Percentiles rank a stretch among this genome's conserved stretches.
These are phyloP conservation scores for Arion vulgaris DNA, from an alignment of 1,140 invertebrate species.

Conservation along the genomic window DNA sequence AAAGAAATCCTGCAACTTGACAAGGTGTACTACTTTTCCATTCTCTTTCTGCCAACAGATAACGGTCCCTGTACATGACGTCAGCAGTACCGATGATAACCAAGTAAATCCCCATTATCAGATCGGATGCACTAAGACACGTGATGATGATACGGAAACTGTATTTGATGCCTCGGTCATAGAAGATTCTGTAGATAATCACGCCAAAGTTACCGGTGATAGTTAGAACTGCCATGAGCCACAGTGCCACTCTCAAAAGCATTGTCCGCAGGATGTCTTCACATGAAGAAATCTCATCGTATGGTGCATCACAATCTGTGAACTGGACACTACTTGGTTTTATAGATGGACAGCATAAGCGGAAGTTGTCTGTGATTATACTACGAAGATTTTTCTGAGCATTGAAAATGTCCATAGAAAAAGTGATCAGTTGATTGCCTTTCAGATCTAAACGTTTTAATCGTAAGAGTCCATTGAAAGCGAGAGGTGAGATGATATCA, in stretches of 20 bases:
- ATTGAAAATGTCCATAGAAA: conserved; percentile 40
- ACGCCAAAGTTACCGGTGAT: conserved; percentile 49
- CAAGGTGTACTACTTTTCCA: conserved; percentile 35
- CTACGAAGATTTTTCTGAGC: conserved; percentile 35
- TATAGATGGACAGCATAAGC: conserved; percentile 46
- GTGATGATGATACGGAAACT: conserved; percentile 49
- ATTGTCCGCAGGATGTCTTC: conserved; percentile 45
- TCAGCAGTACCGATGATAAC: conserved; percentile 37
- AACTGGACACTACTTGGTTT: neutral
- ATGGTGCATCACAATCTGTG: conserved; percentile 24
- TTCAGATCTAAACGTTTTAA: conserved; percentile 39
- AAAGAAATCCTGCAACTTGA: conserved; percentile 38
- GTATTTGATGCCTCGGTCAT: conserved; percentile 41
- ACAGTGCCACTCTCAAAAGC: conserved; percentile 43
- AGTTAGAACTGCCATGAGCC: conserved; percentile 47
- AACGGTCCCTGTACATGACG: conserved; percentile 50
- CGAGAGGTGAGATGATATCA: neutral
- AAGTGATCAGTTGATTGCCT: conserved; percentile 36
- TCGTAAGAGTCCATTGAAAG: conserved; percentile 9
- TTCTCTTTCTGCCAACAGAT: conserved; percentile 18
- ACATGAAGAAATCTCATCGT: conserved; percentile 51
- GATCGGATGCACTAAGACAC: conserved; percentile 42
- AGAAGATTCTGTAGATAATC: conserved; percentile 33
- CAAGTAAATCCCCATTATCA: conserved; percentile 41
- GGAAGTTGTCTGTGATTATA: conserved; percentile 41